phyloP scores from a whole-genome alignment of 2,797 vertebrate species.

The Limosa lapponica region DNA sequence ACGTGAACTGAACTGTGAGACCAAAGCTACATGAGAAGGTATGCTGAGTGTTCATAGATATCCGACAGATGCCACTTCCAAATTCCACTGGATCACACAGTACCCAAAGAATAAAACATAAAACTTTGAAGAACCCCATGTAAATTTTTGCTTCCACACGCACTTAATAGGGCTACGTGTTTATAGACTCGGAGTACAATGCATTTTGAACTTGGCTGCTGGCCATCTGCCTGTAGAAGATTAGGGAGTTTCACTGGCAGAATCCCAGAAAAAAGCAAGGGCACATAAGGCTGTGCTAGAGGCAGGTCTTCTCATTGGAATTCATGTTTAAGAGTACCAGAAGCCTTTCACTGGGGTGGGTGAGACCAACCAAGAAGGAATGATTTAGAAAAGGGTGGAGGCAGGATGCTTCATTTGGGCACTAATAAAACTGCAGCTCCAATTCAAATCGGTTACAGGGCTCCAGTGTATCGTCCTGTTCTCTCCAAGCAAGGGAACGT shows the following conservation, averaged over 20 bases:
- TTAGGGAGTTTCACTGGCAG: conserved; percentile 37
- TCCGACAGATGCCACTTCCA: background rate
- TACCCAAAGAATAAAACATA: background rate
- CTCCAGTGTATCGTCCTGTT: background rate
- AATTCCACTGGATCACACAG: background rate
- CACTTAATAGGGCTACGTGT: conserved; percentile 11
- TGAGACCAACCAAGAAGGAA: background rate
- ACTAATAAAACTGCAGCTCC: background rate
- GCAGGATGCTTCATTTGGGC: background rate
- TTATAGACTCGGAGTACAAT: conserved; percentile 11
- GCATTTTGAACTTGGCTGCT: conserved; percentile 36
- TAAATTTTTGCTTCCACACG: background rate
- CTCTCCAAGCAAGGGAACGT: background rate
- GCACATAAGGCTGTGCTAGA: background rate
- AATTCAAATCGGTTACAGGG: background rate
- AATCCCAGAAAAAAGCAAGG: conserved; percentile 22
- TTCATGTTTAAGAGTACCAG: background rate
- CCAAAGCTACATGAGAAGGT: background rate
- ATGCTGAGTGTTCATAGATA: background rate
- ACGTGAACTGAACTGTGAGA: background rate
- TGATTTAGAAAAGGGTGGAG: background rate
- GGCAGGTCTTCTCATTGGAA: background rate
- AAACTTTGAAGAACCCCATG: background rate
- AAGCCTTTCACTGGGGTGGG: background rate
- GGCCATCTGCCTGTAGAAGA: conserved; percentile 21